Evolutionary conservation across 2,113 vertebrate species (phyloP).

Genomic region (Lontra canadensis): DNA sequence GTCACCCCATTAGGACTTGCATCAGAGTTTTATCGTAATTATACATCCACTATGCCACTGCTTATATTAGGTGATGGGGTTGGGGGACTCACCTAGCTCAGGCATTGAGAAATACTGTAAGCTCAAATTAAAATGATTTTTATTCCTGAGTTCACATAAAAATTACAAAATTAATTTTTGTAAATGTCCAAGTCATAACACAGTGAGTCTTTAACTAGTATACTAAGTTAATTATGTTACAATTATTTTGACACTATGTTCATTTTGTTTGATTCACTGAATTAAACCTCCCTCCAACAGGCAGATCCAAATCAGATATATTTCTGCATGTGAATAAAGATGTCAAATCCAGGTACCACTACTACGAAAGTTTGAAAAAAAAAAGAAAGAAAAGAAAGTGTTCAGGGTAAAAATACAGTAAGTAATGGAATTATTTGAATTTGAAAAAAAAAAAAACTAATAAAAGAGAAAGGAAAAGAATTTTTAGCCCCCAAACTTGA

Average conservation of each 20-base stretch:
- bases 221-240: not conserved
- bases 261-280: not conserved
- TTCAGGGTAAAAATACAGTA: not conserved
- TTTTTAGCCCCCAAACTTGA: not conserved
- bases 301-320: not conserved
- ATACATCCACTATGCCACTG: not conserved
- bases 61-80: not conserved
- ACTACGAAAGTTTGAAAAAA: not conserved
- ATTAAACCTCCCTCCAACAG: not conserved
- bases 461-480: not conserved
- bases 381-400: not conserved
- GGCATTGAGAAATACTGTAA: not conserved
- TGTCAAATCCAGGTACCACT: not conserved
- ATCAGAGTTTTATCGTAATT: not conserved
- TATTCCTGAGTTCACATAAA: not conserved
- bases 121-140: not conserved
- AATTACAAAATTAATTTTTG: conserved; percentile 12
- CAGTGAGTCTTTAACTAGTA: not conserved
- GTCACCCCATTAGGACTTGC: not conserved
- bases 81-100: not conserved
- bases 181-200: not conserved
- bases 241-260: not conserved
- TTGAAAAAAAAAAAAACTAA: not conserved
- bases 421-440: not conserved
- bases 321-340: not conserved